Base-by-base conservation (phyloP, 2,888 invertebrate genomes). In the Tuta absoluta region DNA sequence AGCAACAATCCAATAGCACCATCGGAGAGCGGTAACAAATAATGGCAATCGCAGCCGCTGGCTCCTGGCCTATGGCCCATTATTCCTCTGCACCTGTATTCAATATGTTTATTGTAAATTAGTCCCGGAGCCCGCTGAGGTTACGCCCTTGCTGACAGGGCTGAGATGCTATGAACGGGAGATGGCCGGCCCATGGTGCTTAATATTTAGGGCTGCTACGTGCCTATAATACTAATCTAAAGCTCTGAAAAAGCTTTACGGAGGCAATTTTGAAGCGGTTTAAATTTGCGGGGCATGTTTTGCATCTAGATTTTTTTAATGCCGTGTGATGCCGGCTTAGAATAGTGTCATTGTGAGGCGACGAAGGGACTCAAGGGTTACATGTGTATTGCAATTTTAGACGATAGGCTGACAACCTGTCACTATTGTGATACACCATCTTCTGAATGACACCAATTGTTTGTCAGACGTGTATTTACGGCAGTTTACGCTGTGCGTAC, bases 41-140 rank as follows among this genome's bases (percentile, higher is more conserved):
- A 56, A 28, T 14, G 14, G 12, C n/a, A n/a, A 28, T 28, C 14
- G 24, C 14, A 24, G 56, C 56, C 56, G 23, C 56, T 56, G 56
- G 56, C 56, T 56, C 28, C 56, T 28, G 24, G 28, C 38, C 33
- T 56, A 63, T 56, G 21, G 41, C 21, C 58, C 33, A 59, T 60
- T 60, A 60, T 60, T 60, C 41, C 38, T 38, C 33, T 21, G 38
- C 64, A 64, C 64, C 49, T 66, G 58, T 64, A 64, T 64, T 62
- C 63, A 68, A 67, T 67, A 65, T 67, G 62, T 65, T 62, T 69
- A 66, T 66, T 65, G 65, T 69, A 67, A 66, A 69, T 69, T 63
- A 67, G 61, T 64, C 60, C 66, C 59, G 65, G 28, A 56, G 56
- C 28, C 53, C 24, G 56, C 56, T n/a, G 66, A 66, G 69, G 69